These are phyloP conservation scores for Idaea biselata DNA, from an alignment of 2,888 invertebrate species.

Conservation along the genomic window DNA sequence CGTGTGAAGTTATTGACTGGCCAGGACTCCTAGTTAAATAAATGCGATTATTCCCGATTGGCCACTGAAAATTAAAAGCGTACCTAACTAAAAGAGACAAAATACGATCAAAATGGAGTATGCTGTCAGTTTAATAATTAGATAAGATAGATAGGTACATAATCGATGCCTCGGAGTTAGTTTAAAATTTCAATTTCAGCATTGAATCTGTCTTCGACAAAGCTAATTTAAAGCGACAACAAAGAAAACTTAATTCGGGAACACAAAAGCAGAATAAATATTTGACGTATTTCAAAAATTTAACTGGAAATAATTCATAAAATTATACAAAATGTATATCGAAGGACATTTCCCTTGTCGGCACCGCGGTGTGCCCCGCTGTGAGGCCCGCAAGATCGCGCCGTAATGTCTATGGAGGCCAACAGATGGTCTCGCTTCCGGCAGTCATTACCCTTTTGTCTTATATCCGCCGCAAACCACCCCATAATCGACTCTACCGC, in stretches of 20 bases:
- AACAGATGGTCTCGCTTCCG: constrained; percentile 67
- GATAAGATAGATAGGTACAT: neutral
- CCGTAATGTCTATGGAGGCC: constrained; percentile 66
- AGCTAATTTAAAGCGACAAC: constrained; percentile 14
- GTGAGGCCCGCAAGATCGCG: constrained; percentile 50
- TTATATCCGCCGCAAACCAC: constrained; percentile 40
- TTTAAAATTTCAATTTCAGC: neutral
- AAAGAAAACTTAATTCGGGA: constrained; percentile 26
- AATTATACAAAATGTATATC: neutral
- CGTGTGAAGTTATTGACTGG: too few species aligned
- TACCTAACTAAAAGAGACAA: too few species aligned
- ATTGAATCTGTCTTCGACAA: neutral
- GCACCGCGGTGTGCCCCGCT: constrained; percentile 25
- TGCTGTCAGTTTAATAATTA: neutral
- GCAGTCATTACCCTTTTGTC: constrained; percentile 69
- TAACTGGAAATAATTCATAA: neutral
- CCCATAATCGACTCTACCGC: constrained; percentile 36
- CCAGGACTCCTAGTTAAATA: too few species aligned
- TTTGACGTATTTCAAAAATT: neutral
- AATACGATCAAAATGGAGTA: too few species aligned
- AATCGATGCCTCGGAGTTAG: neutral
- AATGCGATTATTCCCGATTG: too few species aligned
- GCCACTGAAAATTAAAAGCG: too few species aligned
- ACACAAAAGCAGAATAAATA: neutral
- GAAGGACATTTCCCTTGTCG: neutral